Base-by-base conservation (phyloP, 2,888 invertebrate genomes). In the Phytoseiulus persimilis region DNA sequence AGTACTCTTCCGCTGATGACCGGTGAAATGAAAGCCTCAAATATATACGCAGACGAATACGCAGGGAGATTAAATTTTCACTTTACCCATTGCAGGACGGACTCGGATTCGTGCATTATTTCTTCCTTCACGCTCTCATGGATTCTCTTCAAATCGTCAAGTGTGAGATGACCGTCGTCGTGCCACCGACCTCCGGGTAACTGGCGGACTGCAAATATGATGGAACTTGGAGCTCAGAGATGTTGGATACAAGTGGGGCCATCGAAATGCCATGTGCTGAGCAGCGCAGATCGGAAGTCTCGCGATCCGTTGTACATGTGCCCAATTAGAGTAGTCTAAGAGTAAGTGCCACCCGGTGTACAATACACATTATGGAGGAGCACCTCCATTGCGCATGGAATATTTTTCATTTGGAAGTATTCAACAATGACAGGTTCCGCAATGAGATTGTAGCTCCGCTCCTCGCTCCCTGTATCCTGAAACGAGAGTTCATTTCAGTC, bases 41-140 rank as follows among this genome's bases (percentile, higher is more conserved):
- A 65, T 39, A 39, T 39, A 9, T 39, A 9, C n/a, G n/a, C n/a
- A 39, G 9, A 39, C 9, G 5, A 65, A 14, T 65, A 14, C 65
- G 18, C 18, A n/a, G n/a, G n/a, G 9, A 23, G 18, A 23, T 65
- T 23, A 28, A 65, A 65, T 18, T 23, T 3, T 65, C 18, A 6
- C 39, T 9, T 65, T 32, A 87, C 87, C 87, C 87, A 87, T 87
- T 87, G 87, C n/a, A 87, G 31, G 32, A 87, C 87, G 39, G 87
- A 87, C 33, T 87, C 87, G 31, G 39, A 39, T n/a, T 87, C 87
- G 45, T 87, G 87, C 87, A 87, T 87, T n/a, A 87, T 87, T 87
- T 87, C 87, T 45, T 87, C 87, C 23, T 87, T 87, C n/a, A 87
- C 87, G 32, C 87, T 87, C 45, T 87, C 87, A 33, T 87, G 87